phyloP scores from a whole-genome alignment of 2,113 vertebrate species.

The Heloderma charlesbogerti region DNA sequence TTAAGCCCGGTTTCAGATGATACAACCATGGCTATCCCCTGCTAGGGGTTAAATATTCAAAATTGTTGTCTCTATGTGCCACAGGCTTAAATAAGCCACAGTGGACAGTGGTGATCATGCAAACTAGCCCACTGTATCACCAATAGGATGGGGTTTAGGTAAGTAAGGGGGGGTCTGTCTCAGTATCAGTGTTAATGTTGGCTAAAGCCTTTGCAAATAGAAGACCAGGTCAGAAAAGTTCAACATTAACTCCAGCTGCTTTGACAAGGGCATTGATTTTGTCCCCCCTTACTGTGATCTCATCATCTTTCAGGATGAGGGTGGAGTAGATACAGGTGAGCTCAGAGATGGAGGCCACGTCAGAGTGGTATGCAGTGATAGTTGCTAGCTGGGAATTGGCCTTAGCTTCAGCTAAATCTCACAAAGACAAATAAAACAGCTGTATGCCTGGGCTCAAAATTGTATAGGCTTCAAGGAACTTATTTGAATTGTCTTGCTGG shows the following conservation, averaged over 20 bases:
- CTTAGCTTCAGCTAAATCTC: not conserved
- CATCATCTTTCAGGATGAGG: not conserved
- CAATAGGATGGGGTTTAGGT: not conserved
- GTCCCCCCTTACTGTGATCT: constrained; percentile 76
- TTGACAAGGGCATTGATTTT: constrained; percentile 90
- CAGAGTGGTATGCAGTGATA: not conserved
- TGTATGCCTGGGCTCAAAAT: constrained; percentile 49
- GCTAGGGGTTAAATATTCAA: too few relatives aligned
- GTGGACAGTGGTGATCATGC: too few relatives aligned
- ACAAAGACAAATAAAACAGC: too few relatives aligned
- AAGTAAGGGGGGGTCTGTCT: not conserved
- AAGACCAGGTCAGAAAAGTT: constrained; percentile 89
- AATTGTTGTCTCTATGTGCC: too few relatives aligned
- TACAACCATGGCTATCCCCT: too few relatives aligned
- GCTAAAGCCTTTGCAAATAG: constrained; percentile 92
- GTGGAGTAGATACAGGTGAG: not conserved
- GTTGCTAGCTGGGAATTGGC: not conserved
- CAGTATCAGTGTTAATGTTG: constrained; percentile 83
- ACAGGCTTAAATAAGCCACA: too few relatives aligned
- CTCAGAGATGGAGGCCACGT: not conserved
- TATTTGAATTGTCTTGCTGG: constrained; percentile 33
- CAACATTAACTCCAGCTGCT: constrained; percentile 85
- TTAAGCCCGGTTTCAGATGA: too few relatives aligned
- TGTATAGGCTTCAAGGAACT: constrained; percentile 40
- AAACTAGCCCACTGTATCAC: not conserved